Percentiles rank a stretch among this genome's conserved stretches.
Evolutionary conservation across 2,113 vertebrate species (phyloP).

Genomic region (Pangasianodon gigas): DNA sequence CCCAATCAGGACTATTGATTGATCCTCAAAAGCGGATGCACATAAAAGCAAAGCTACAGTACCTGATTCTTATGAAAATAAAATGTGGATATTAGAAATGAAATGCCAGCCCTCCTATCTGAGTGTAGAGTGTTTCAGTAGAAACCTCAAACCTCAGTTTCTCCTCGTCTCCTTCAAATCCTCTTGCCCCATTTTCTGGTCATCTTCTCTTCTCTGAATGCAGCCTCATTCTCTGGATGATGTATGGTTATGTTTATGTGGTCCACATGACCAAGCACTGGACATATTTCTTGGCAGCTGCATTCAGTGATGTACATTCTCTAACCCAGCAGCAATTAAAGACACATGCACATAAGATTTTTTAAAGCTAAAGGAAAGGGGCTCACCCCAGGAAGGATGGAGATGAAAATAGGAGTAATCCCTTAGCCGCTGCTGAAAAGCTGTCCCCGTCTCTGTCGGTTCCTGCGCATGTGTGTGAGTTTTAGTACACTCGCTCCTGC

Average conservation of each 20-base stretch:
- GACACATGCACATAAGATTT: constrained; percentile 25
- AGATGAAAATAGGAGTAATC: constrained; percentile 50
- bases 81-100: constrained; percentile 17
- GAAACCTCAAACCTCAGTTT: constrained; percentile 1
- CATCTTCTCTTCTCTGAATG: background rate
- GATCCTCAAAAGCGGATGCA: background rate
- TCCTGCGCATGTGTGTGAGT: constrained; percentile 40
- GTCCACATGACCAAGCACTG: constrained; percentile 40
- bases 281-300: constrained; percentile 26
- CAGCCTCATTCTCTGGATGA: background rate
- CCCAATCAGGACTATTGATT: background rate
- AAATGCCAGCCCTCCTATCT: background rate
- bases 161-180: background rate
- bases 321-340: constrained; percentile 34
- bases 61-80: background rate
- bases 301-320: constrained; percentile 21
- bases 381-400: constrained; percentile 53
- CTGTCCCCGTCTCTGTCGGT: constrained; percentile 44
- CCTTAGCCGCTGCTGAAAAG: constrained; percentile 49
- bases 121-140: constrained; percentile 1
- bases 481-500: constrained; percentile 34
- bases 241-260: constrained; percentile 25
- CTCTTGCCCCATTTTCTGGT: background rate
- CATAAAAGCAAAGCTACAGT: constrained; percentile 1
- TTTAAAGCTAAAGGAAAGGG: constrained; percentile 22